These are phyloP conservation scores for Hymenopus coronatus DNA, from an alignment of 2,888 invertebrate species.

Conservation along the genomic window DNA sequence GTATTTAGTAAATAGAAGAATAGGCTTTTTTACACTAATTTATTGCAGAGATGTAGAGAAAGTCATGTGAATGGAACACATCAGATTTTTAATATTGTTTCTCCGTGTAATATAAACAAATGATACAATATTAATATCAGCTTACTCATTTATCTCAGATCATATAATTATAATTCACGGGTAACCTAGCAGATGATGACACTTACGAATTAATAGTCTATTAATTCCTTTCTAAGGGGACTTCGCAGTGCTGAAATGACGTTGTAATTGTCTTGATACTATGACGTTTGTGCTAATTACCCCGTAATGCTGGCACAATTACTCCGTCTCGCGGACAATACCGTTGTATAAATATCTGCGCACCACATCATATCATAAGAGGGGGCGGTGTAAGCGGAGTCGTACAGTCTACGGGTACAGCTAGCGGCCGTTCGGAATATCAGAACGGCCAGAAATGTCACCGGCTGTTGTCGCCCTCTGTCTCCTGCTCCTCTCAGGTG, in stretches of 20 bases:
- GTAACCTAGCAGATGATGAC: background rate
- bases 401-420: background rate
- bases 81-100: no score
- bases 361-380: background rate
- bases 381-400: background rate
- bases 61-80: no score
- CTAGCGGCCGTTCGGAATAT: background rate
- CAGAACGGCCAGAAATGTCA: slow-evolving; percentile 2
- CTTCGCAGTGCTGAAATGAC: background rate
- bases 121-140: no score
- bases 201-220: background rate
- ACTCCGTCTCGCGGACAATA: background rate
- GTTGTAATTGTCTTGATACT: background rate
- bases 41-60: no score
- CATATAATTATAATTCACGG: background rate
- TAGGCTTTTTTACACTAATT: no score
- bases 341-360: background rate
- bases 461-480: background rate
- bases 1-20: no score
- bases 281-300: background rate
- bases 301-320: background rate
- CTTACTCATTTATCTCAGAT: background rate
- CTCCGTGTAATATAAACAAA: no score
- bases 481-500: background rate
- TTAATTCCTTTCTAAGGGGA: background rate